Base-by-base conservation (phyloP, 2,888 invertebrate genomes). In the Punctoribates punctum region DNA sequence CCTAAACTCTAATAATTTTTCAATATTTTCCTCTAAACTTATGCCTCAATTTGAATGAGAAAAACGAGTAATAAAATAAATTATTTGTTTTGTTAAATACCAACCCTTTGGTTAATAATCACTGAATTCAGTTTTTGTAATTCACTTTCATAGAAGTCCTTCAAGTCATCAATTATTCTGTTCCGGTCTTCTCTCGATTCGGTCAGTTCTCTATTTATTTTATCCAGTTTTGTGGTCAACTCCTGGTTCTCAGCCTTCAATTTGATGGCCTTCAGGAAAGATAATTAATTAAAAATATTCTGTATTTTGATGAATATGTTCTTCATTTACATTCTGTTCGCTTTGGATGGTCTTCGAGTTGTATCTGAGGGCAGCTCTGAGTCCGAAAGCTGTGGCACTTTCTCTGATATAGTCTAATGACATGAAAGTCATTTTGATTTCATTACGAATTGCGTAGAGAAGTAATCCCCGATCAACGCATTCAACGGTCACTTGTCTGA, bases 381-480 rank as follows among this genome's bases (percentile, higher is more conserved):
- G 94, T 34, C 96, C 97, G 83, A 96, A 99, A 0, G 97, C 96
- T 74, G 97, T 93, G 75, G 96, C 95, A 84, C 96, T 96, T 84
- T 97, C 97, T 83, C 97, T 96, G 1, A 99, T 87, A 0, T 95
- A 94, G 84, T 96, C 95, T 83, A 96, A 98, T 0, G 97, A 96
- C 81, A 95, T 92, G 86, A 98, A 91, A 0, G 97, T 96, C 90
- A 98, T 96, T 79, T 92, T 88, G 77, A 97, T 91, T 86, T 99
- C 98, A 83, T 99, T 97, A 27, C 98, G 88, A 5, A 98, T 92
- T 81, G 97, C 88, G 74, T 97, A 85, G 73, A 99, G 85, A 8
- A 99, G 85, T n/a, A 98, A 87, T 3, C 98, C 98, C 81, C 97
- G 87, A 86, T 99, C 98, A 0, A 94, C 93, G 83, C 98, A 98